A percentile compares a stretch with the other conserved stretches of the same genome.
Evolutionary conservation across 2,113 vertebrate species (phyloP).

Genomic region (Haemorhous mexicanus): DNA sequence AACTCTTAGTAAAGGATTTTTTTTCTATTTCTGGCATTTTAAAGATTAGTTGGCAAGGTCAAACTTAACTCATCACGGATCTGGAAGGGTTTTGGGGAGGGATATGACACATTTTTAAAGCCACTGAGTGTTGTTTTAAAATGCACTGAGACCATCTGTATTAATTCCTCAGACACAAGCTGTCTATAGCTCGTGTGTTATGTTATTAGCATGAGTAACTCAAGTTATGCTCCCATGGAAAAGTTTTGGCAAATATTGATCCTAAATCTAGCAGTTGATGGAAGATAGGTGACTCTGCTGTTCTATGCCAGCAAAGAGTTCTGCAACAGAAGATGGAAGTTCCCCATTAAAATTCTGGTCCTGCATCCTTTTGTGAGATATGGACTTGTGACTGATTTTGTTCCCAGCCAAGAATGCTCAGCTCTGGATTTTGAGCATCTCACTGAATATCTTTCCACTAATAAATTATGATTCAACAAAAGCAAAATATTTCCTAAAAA

Average conservation of each 20-base stretch:
- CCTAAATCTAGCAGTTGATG: background rate
- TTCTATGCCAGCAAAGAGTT: background rate
- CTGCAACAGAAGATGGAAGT: background rate
- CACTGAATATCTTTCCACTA: background rate
- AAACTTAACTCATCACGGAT: background rate
- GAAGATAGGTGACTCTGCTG: background rate
- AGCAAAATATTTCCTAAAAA: background rate
- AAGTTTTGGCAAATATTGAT: background rate
- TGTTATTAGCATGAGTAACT: background rate
- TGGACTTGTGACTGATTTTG: background rate
- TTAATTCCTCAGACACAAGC: background rate
- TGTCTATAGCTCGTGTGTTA: rapidly evolving
- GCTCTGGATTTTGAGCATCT: background rate
- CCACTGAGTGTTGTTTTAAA: background rate
- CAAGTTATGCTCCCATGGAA: background rate
- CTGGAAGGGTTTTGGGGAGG: background rate
- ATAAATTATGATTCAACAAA: background rate
- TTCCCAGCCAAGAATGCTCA: background rate
- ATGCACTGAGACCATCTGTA: background rate
- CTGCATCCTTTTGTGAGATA: background rate
- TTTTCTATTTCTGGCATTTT: background rate
- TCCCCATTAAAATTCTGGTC: background rate
- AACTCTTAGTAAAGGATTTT: background rate
- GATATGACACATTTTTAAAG: background rate
- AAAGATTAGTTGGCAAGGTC: background rate